Base-by-base conservation (phyloP, 1,140 invertebrate species). In the Hesperophylax magnus region DNA sequence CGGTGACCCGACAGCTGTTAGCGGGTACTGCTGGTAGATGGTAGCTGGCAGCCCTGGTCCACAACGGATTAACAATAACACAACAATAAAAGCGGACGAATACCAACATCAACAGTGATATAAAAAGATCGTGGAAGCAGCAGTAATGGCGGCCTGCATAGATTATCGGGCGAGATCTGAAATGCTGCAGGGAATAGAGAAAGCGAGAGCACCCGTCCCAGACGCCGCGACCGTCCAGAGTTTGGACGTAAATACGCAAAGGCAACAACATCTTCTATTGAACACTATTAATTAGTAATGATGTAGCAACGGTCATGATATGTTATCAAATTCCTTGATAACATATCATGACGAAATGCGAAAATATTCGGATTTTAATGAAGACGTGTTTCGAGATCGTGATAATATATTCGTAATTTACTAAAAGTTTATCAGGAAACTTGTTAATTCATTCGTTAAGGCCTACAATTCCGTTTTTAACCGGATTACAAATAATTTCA, bases 101-200 rank as follows among this genome's bases (percentile, higher is more conserved):
- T 54, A 54, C 47, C 79, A 80, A 80, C 67, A 54, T 60, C 79
- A 80, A 58, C 69, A 80, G 54, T 60, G 72, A 76, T 76, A 76
- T 76, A 76, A 76, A 76, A 76, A 76, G 72, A 76, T 27, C 20
- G 79, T 76, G 79, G 54, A 76, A 80, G 79, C 67, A 74, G 65
- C 31, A 76, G 63, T 63, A 76, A 65, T 65, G 47, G 71, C 17
- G 31, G 18, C 56, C 54, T 18, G 56, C 56, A 47, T 47, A 47
- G 14, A 14, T 6, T 5, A 47, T 20, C 39, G 39, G 39, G 5
- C 56, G 56, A 61, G 58, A 61, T 61, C 18, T 61, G 58, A 24
- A 61, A 61, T 61, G 58, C 8, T 24, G 11, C 17, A 20, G 58
- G 20, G 24, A 60, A 61, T 61, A 22, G 58, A 22, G 58, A 61